Conservation (phyloP, 2,888 invertebrate species). For the Galeruca laticollis region DNA sequence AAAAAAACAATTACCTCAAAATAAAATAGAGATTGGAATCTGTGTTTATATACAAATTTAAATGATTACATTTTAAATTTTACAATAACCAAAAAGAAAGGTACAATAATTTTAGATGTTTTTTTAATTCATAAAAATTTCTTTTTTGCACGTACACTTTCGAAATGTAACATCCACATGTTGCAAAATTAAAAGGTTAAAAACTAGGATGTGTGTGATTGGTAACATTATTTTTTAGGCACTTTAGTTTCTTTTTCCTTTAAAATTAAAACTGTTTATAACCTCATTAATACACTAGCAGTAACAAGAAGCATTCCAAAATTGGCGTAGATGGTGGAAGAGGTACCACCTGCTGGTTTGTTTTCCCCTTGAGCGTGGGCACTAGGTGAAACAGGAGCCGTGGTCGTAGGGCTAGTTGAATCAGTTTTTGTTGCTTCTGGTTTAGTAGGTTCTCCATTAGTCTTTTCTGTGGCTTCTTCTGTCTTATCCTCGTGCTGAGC, state of each 20-base stretch:
- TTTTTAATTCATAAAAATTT: too few species aligned
- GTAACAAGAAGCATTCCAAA: constrained; percentile 26
- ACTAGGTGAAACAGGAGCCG: constrained; percentile 11
- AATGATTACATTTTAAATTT: neutral
- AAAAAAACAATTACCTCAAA: too few species aligned
- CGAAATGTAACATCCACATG: neutral
- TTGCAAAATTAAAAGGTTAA: neutral
- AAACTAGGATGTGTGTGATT: neutral
- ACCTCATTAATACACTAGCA: constrained; percentile 26
- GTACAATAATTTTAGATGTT: neutral
- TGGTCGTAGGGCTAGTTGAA: neutral
- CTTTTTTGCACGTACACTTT: too few species aligned
- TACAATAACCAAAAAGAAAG: neutral
- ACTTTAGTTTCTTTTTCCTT: constrained; percentile 20
- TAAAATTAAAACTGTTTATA: constrained; percentile 20
- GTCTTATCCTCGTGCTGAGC: neutral
- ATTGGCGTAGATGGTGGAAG: constrained; percentile 21
- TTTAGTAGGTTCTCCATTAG: neutral
- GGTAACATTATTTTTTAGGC: constrained; percentile 31
- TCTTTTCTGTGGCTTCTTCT: neutral
- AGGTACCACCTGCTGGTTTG: constrained; percentile 24
- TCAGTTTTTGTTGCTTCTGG: neutral
- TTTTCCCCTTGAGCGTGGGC: constrained; percentile 5
- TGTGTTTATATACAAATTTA: neutral
- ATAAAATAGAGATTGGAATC: too few species aligned